Base-by-base conservation (phyloP, 2,888 invertebrate genomes). In the Rotaria macrura region DNA sequence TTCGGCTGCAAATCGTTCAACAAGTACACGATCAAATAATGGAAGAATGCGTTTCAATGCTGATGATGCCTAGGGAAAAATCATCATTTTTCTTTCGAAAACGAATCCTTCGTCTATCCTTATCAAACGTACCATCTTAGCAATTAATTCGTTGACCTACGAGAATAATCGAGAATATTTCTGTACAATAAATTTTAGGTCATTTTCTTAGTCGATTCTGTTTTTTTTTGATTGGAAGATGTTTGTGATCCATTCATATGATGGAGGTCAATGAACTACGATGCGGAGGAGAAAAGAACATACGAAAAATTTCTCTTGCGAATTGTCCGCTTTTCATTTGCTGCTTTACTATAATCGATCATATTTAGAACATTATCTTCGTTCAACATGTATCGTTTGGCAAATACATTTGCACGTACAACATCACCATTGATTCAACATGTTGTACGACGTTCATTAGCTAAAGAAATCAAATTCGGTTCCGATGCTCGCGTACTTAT, bases 391-490 rank as follows among this genome's bases (percentile, higher is more conserved):
- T 86, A 57, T 79, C 74, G 86, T 49, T 65, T 86, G 34, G 54
- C 84, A 12, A 84, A 84, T 54, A 47, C 84, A 47, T 74, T 74
- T 43, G 29, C 74, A 43, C 84, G 84, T 29, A 84, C 55, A 74
- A 84, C 84, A 84, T 79, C 84, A 10, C 40, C 84, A 12, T 54
- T 84, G 9, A 84, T 84, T 29, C 72, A 79, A 29, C 57, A 85
- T 25, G 86, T 87, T 29, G 57, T 87, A 14, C 87, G 87, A 47
- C 88, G 91, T 87, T 89, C 89, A 87, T 92, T 91, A 89, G 92
- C 98, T 87, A 99, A 99, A 93, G 99, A 99, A 93, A 95, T 99
- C 55, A 94, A 95, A 89, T 99, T 99, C 92, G 99, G 99, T 47
- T 93, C 96, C 86, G 99, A 99, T 92, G 97, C 97, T 87, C 93